Evolutionary conservation across 2,113 vertebrate genomes (phyloP), one percentile per base, ranked within the genome.

Genomic region (Mohoua ochrocephala): DNA sequence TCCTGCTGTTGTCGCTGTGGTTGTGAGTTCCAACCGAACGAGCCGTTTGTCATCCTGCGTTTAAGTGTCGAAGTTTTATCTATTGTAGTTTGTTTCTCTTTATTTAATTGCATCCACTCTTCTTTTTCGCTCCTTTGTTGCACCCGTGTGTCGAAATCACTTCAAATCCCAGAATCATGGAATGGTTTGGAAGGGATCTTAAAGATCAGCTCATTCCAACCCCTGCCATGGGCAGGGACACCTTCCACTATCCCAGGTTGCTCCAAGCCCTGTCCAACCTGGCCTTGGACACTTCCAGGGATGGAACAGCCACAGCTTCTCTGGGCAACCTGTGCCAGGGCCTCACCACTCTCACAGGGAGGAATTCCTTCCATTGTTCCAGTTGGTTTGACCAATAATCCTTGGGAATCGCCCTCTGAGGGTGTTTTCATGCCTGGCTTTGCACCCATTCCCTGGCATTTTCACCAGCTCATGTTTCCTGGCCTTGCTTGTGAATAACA

Each of bases 241-340:
- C 9, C 4, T 90, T 2, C 26, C 56, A 35, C 12, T 8, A 33
- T 6, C 15, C 54, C 53, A 53, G 53, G n/a, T 1, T 68, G 7
- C 10, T 76, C 54, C 70, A 69, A 54, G 10, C 8, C 7, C 11
- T 0, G 0, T 68, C 70, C 71, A 70, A 1, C 27, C 31, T 33
- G 64, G 15, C 8, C 35, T 56, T 35, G 54, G 13, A 24, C 41
- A 84, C 7, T 77, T 17, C 22, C 64, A 56, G 49, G 39, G n/a
- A 60, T 82, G 24, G 13, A 1, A 42, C 26, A 70, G 17, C 31
- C 70, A 61, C 63, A 61, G 6, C 26, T 49, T 56, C 18, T 44
- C 42, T 35, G 23, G 15, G 10, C 0, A 61, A 0, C 1, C n/a
- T 10, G 1, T 54, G 1, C 21, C n/a, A 76, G 17, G 17, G 31